Evolutionary conservation across 2,888 invertebrate genomes (phyloP), one percentile per base, ranked within the genome.

Genomic region (Euproctis similis): DNA sequence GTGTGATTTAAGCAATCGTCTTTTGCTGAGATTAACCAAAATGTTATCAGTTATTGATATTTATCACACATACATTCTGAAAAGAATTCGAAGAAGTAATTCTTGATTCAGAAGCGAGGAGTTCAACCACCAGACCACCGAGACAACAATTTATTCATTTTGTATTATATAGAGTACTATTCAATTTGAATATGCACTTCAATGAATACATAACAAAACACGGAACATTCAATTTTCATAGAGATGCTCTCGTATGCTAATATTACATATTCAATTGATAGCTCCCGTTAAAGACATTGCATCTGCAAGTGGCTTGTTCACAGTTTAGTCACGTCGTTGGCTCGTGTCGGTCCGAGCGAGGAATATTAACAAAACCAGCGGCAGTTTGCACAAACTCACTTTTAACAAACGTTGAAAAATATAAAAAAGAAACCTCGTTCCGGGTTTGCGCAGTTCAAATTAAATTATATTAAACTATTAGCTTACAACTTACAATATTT

Each of bases 241-340:
- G 47, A 52, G 44, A 53, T 43, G 30, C 52, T n/a, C n/a, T 51
- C 47, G 53, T 37, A 60, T 60, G 53, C 49, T 59, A 66, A 69
- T 68, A 54, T 10, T 59, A 50, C 54, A 63, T 67, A 72, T 76
- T 68, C 66, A 75, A 76, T 76, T 74, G 71, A 75, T 72, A 59
- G 53, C 41, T 39, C 51, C 71, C 69, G 70, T 74, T 73, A 74
- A 72, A 71, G 73, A 73, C 74, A 68, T 63, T 64, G 70, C 71
- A 66, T 63, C 47, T 57, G 60, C 36, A 44, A 51, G 51, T 46
- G 39, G 39, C 25, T 26, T 30, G 44, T 45, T 39, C 22, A 20
- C 6, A 57, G 43, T 48, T 57, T 9, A 8, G 26, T 41, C 59
- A 58, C 58, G 60, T 61, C 41, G 44, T 36, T 31, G 30, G 43